phyloP scores from a whole-genome alignment of 2,797 vertebrate species.

The Melanotaenia pygmaea region DNA sequence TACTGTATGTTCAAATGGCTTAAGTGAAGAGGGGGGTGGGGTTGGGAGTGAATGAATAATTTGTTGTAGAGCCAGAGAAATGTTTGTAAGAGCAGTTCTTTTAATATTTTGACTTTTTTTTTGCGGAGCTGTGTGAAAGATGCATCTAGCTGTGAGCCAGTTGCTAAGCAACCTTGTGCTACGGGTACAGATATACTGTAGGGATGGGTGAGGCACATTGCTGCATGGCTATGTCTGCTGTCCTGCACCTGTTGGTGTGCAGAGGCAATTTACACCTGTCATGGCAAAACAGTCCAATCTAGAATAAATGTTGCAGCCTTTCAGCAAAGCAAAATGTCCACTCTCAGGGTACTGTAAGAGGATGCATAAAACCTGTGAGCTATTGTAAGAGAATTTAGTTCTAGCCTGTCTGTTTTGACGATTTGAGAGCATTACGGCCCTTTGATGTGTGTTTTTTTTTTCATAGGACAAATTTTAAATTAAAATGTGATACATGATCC shows the following conservation, averaged over 20 bases:
- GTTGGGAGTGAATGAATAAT: conserved; percentile 57
- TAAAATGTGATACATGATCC: neutral
- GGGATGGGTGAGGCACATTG: conserved; percentile 62
- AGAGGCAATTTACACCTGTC: conserved; percentile 24
- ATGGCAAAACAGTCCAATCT: conserved; percentile 6
- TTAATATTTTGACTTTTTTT: conserved; percentile 67
- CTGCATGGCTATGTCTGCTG: conserved; percentile 48
- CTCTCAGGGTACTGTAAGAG: conserved; percentile 10
- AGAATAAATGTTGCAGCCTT: conserved; percentile 21
- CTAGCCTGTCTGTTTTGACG: neutral
- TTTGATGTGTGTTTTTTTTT: conserved; percentile 10
- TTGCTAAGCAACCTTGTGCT: conserved; percentile 81
- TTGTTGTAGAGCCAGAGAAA: conserved; percentile 44
- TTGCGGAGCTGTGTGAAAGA: conserved; percentile 63
- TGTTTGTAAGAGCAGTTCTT: conserved; percentile 38
- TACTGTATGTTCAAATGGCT: conserved; percentile 33
- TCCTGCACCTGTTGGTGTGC: conserved; percentile 60
- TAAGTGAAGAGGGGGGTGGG: neutral
- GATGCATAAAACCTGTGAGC: neutral
- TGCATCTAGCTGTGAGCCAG: conserved; percentile 71
- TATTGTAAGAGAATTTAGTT: neutral
- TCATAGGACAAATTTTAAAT: neutral
- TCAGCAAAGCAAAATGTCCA: conserved; percentile 15
- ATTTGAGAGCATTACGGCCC: conserved; percentile 23
- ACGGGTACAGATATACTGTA: conserved; percentile 59